These are phyloP conservation scores for Acanthaster planci DNA, from an alignment of 35 echinoderm and acorn worm genomes.

Conservation along the genomic window DNA sequence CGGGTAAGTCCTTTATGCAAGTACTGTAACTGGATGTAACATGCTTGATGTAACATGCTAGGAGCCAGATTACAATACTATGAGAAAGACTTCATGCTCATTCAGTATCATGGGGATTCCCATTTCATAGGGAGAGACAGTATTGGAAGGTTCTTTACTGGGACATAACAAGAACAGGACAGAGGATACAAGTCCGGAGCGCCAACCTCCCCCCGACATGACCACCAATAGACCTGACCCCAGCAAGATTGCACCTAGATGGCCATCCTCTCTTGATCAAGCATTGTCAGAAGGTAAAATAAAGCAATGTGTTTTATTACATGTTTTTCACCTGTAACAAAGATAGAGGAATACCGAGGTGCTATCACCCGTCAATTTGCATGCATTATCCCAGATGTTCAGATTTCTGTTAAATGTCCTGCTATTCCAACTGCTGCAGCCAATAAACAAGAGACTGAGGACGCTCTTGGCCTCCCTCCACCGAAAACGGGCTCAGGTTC, in stretches of 20 bases:
- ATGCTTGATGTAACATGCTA: no score
- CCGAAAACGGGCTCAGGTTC: not conserved
- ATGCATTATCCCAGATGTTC: no score
- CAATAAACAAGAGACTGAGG: not conserved
- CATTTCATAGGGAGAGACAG: not conserved
- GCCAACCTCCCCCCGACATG: not conserved
- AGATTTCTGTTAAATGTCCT: no score
- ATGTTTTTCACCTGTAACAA: no score
- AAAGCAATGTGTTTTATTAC: no score
- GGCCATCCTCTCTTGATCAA: not conserved
- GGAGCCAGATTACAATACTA: not conserved
- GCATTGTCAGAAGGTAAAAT: not conserved
- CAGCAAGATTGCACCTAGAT: not conserved
- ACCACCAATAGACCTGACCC: not conserved
- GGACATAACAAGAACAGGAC: not conserved
- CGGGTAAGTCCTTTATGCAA: not conserved
- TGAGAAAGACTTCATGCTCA: not conserved
- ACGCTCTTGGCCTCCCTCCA: not conserved
- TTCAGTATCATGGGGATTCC: not conserved
- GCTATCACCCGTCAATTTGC: no score
- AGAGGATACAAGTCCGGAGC: not conserved
- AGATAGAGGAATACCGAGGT: no score
- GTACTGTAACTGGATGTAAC: not conserved
- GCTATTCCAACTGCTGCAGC: no score
- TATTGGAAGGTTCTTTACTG: constrained; percentile 15